Base-by-base conservation (phyloP, 92 coral and sea anemone species). In the Siderastrea siderea region DNA sequence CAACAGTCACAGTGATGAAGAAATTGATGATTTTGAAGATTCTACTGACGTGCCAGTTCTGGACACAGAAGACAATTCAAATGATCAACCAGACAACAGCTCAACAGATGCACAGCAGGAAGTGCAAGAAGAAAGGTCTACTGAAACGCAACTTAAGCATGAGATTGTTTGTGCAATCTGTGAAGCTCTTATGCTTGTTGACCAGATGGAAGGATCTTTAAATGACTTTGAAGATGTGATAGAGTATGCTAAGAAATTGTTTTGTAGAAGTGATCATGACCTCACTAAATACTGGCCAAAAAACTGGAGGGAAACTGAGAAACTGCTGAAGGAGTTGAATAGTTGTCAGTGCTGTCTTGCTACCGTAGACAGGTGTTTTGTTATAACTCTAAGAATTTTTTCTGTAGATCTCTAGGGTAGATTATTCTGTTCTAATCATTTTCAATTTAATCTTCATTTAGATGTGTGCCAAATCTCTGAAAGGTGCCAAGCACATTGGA, bases 211-310 rank as follows among this genome's bases (percentile, higher is more conserved):
- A 55, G 88, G 80, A 17, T 89, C 92, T 19, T 45, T 76, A 49
- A 83, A 76, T 75, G 79, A 84, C 80, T 69, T 90, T 90, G 93
- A 90, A 77, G 85, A 85, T 50, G 81, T 90, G 52, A 54, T 90
- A 71, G 81, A 47, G 55, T 90, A 48, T 84, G 94, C 88, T 44
- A 90, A 74, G 70, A 75, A 85, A 65, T 64, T 90, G 65, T 85
- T 80, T 75, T 84, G 80, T 85, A 78, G 81, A 85, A 57, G 63
- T 78, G 81, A 84, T 74, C 57, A 8, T 13, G 72, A 59, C 45
- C 83, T 85, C 7, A 69, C 55, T 8, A 69, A 73, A 57, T 43
- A 62, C 47, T 80, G 88, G 90, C 93, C 93, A 11, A 67, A 84
- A 69, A 85, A 73, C 77, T 90, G 90, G 93, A 85, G 68, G 47